Evolutionary conservation across 1,140 invertebrate genomes (phyloP).

Genomic region (Ceratina calcarata): DNA sequence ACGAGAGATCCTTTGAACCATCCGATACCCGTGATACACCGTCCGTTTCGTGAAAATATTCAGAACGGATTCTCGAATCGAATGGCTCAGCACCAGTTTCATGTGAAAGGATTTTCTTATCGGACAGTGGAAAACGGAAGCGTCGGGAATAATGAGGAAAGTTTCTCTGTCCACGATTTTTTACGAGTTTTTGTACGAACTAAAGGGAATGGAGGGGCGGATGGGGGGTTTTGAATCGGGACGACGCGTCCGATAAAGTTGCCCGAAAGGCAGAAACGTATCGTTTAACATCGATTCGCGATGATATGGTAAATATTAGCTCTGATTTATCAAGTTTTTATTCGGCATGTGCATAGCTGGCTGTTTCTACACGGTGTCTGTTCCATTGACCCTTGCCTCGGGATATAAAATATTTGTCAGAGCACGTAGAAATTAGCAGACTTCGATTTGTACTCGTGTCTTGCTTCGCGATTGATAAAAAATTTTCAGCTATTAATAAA

Average conservation of each 20-base stretch:
- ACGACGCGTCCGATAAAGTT: neutral
- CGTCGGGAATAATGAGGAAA: neutral
- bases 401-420: too few species aligned
- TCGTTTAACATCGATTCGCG: neutral
- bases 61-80: too few species aligned
- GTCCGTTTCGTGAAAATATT: too few species aligned
- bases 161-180: neutral
- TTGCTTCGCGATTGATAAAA: too few species aligned
- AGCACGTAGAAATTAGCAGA: neutral
- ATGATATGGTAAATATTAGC: conserved; percentile 21
- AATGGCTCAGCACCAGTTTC: neutral
- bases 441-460: neutral
- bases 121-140: neutral
- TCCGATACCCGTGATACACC: neutral
- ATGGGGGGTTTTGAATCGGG: neutral
- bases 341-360: neutral
- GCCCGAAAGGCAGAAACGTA: neutral
- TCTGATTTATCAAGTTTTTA: neutral
- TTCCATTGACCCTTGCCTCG: too few species aligned
- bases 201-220: too few species aligned
- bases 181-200: neutral
- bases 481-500: too few species aligned
- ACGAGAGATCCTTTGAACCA: conserved; percentile 9
- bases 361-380: neutral
- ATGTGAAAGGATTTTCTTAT: neutral